Percentiles rank a stretch among this genome's conserved stretches.
Evolutionary conservation across 2,888 invertebrate genomes (phyloP).

Genomic region (Eupithecia subfuscata): DNA sequence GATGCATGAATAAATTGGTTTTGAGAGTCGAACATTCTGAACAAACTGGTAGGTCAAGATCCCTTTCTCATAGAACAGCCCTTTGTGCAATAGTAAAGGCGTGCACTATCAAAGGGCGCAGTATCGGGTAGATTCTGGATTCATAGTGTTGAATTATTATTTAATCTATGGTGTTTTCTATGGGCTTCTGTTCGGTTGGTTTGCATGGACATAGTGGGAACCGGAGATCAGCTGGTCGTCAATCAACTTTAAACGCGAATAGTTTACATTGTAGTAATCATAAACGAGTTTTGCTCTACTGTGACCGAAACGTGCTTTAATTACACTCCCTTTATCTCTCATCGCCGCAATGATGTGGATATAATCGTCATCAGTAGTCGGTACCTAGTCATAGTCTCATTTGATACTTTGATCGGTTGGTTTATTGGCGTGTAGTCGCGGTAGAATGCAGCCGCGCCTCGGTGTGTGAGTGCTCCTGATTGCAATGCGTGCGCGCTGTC

Average conservation of each 20-base stretch:
- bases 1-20: conserved; percentile 83
- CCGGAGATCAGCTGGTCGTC: conserved; percentile 34
- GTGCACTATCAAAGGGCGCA: conserved; percentile 78
- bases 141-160: conserved; percentile 62
- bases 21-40: conserved; percentile 75
- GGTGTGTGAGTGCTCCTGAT: conserved; percentile 61
- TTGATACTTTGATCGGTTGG: conserved; percentile 24
- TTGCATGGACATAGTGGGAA: conserved; percentile 39
- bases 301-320: not conserved
- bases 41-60: conserved; percentile 84
- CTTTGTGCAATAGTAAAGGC: conserved; percentile 80
- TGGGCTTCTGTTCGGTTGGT: conserved; percentile 39
- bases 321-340: not conserved
- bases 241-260: conserved; percentile 20
- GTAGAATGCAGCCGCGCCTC: conserved; percentile 38
- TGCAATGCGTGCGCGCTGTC: conserved; percentile 72
- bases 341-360: conserved; percentile 3
- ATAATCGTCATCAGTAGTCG: not conserved
- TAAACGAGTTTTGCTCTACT: not conserved
- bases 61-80: conserved; percentile 82
- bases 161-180: conserved; percentile 54
- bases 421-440: conserved; percentile 32
- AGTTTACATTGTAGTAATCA: not conserved
- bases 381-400: conserved; percentile 12
- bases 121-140: conserved; percentile 68